Evolutionary conservation across 2,888 invertebrate genomes (phyloP).

Genomic region (Tortricodes alternella): DNA sequence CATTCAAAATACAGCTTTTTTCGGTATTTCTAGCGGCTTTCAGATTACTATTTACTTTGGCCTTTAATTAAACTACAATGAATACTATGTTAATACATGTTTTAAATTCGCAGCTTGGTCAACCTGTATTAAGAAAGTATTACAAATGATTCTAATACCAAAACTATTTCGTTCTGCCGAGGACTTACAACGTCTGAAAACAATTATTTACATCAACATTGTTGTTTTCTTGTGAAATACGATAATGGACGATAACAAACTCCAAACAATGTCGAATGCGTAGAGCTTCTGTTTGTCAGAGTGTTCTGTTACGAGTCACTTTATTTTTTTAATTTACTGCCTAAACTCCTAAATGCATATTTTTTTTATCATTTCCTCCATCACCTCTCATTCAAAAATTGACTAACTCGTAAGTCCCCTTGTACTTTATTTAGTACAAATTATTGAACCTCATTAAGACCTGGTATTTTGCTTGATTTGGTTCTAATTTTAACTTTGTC

Average conservation of each 20-base stretch:
- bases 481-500: too few relatives aligned
- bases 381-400: too few relatives aligned
- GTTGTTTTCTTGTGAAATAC: slow-evolving; percentile 28
- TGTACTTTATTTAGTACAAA: too few relatives aligned
- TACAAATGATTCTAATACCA: too few relatives aligned
- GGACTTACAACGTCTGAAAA: slow-evolving; percentile 4
- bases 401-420: too few relatives aligned
- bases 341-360: not conserved
- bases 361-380: too few relatives aligned
- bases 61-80: too few relatives aligned
- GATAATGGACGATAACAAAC: slow-evolving; percentile 20
- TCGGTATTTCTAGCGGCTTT: not conserved
- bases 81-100: too few relatives aligned
- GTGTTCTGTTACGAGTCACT: slow-evolving; percentile 15
- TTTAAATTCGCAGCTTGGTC: too few relatives aligned
- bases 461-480: too few relatives aligned
- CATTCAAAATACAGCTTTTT: slow-evolving; percentile 4
- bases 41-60: not conserved
- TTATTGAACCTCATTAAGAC: too few relatives aligned
- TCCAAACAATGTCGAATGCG: slow-evolving; percentile 15
- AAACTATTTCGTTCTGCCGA: not conserved
- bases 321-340: slow-evolving; percentile 1
- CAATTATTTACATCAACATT: slow-evolving; percentile 19
- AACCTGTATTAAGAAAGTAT: too few relatives aligned
- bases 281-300: slow-evolving; percentile 23